Conservation (phyloP, 2,113 vertebrate genomes). For the Misgurnus anguillicaudatus region DNA sequence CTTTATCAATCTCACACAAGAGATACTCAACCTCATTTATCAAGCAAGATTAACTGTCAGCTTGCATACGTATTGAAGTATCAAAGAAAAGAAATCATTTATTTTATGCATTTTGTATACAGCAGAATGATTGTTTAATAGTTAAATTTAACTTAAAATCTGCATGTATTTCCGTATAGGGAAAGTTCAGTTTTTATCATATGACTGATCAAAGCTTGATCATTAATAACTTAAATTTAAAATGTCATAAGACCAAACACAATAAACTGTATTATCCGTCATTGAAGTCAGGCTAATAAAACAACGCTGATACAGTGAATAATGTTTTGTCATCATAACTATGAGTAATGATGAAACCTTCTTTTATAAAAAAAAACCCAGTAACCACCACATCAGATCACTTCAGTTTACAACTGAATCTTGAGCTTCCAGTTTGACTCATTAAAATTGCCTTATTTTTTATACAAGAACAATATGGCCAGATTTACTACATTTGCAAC, state of each 20-base stretch:
- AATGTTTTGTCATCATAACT: not conserved
- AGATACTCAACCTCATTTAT: conserved; percentile 30
- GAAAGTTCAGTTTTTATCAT: not conserved
- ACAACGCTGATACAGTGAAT: not conserved
- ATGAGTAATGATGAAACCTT: not conserved
- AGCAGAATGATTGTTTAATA: too few species aligned
- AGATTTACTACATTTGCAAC: not conserved
- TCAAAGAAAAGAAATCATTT: conserved; percentile 24
- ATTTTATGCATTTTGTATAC: not conserved
- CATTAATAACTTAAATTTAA: not conserved
- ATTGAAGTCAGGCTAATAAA: conserved; percentile 32
- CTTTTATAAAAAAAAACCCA: not conserved
- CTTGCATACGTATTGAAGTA: conserved; percentile 2
- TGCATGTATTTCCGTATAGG: not conserved
- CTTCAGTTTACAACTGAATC: not conserved
- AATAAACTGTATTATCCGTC: conserved; percentile 6
- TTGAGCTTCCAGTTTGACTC: not conserved
- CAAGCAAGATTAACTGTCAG: conserved; percentile 43
- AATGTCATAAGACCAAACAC: not conserved
- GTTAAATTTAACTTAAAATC: too few species aligned
- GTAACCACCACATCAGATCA: not conserved
- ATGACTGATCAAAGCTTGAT: not conserved
- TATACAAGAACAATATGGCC: not conserved
- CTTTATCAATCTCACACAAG: conserved; percentile 31
- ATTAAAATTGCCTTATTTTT: conserved; percentile 32